Evolutionary conservation across 1,140 invertebrate genomes (phyloP).

Genomic region (Rhynchophorus ferrugineus): DNA sequence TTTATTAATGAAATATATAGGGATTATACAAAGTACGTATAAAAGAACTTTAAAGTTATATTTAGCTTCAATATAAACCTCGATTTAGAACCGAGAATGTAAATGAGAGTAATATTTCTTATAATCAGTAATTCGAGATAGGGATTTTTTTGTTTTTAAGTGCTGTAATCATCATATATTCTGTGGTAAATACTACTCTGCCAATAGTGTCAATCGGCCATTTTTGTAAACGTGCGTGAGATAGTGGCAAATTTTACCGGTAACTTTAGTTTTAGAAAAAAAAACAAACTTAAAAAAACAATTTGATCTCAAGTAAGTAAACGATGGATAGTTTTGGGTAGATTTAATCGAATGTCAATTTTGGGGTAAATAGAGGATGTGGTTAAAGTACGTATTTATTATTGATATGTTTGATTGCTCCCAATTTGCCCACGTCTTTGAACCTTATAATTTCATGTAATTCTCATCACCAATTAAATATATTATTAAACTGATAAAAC

Average conservation of each 20-base stretch:
- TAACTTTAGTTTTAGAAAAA: constrained; percentile 6
- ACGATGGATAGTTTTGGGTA: constrained; percentile 2
- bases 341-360: constrained; percentile 2
- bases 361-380: constrained; percentile 3
- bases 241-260: not conserved
- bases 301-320: constrained; percentile 6
- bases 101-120: too few species aligned
- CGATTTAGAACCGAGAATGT: too few species aligned
- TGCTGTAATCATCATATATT: too few species aligned
- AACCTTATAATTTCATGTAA: constrained; percentile 2
- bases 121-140: too few species aligned
- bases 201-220: constrained; percentile 2
- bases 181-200: too few species aligned
- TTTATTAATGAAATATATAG: too few species aligned
- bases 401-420: not conserved
- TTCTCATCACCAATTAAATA: too few species aligned
- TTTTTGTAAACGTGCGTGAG: constrained; percentile 3
- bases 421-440: constrained; percentile 1
- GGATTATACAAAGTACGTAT: too few species aligned
- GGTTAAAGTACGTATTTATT: constrained; percentile 4
- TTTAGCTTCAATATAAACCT: too few species aligned
- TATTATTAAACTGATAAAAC: not conserved
- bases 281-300: constrained; percentile 2
- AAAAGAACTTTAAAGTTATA: too few species aligned
- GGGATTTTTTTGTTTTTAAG: too few species aligned